Percentiles rank a stretch among this genome's conserved stretches.
Evolutionary conservation across 2,888 invertebrate genomes (phyloP).

Genomic region (Cheilosia variabilis): DNA sequence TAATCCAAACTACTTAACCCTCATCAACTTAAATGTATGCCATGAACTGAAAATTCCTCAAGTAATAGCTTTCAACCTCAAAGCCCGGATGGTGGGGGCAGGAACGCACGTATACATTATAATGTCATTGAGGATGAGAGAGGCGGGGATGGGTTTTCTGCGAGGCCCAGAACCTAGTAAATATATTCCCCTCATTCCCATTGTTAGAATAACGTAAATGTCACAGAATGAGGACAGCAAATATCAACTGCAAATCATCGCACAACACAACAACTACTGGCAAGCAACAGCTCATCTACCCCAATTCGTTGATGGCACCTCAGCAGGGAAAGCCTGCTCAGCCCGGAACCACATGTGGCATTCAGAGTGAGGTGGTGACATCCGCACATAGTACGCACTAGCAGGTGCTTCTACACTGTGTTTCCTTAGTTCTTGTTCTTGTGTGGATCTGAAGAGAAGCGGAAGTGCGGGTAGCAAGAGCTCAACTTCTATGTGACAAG

Average conservation of each 20-base stretch:
- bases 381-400: slow-evolving; percentile 5
- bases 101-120: not conserved
- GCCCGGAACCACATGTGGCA: slow-evolving; percentile 62
- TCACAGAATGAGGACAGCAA: slow-evolving; percentile 52
- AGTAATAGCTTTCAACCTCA: slow-evolving; percentile 71
- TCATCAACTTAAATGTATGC: slow-evolving; percentile 64
- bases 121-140: slow-evolving; percentile 39
- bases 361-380: slow-evolving; percentile 4
- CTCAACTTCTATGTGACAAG: slow-evolving; percentile 46
- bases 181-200: slow-evolving; percentile 17
- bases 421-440: slow-evolving; percentile 38
- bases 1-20: slow-evolving; percentile 69
- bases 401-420: slow-evolving; percentile 41
- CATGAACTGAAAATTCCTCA: slow-evolving; percentile 56
- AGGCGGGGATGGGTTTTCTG: not conserved
- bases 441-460: not conserved
- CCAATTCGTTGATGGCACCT: slow-evolving; percentile 21
- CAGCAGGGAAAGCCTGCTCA: too few species aligned
- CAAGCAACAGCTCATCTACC: slow-evolving; percentile 29
- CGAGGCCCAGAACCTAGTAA: not conserved
- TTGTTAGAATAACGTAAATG: slow-evolving; percentile 57
- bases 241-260: slow-evolving; percentile 66
- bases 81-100: not conserved
- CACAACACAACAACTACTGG: not conserved
- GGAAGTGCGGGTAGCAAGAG: not conserved